phyloP scores from a whole-genome alignment of 2,888 invertebrate genomes.

The Tenthredo livida region DNA sequence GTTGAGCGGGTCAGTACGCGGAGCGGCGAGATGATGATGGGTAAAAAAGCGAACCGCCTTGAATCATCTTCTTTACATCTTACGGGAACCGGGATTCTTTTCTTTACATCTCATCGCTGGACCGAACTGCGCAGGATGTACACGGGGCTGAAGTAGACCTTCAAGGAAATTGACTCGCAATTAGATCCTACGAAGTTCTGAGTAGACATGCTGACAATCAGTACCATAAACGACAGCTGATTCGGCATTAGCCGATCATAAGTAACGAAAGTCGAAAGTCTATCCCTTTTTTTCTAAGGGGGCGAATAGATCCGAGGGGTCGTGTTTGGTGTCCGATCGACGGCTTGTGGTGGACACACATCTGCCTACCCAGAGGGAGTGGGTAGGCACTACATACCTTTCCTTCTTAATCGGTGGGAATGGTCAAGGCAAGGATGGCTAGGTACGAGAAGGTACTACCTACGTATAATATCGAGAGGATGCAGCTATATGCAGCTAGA shows the following conservation, averaged over 20 bases:
- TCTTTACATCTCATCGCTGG: not conserved
- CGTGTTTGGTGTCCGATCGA: slow-evolving; percentile 55
- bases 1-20: slow-evolving; percentile 43
- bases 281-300: slow-evolving; percentile 66
- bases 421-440: slow-evolving; percentile 22
- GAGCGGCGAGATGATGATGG: not conserved
- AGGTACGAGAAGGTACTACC: not conserved
- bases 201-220: not conserved
- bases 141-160: not conserved
- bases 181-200: not conserved
- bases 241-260: slow-evolving; percentile 52
- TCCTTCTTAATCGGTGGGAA: slow-evolving; percentile 40
- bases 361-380: slow-evolving; percentile 60
- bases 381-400: slow-evolving; percentile 6
- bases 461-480: not conserved
- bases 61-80: not conserved
- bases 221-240: not conserved
- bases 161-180: too few relatives aligned
- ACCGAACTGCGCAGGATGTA: not conserved
- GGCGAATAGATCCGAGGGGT: not conserved
- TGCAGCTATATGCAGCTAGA: not conserved
- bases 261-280: slow-evolving; percentile 66
- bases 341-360: slow-evolving; percentile 67
- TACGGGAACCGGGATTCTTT: not conserved
- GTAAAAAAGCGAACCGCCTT: slow-evolving; percentile 45